Conservation (phyloP, 1,140 invertebrate species). For the Trachymyrmex cornetzi region DNA sequence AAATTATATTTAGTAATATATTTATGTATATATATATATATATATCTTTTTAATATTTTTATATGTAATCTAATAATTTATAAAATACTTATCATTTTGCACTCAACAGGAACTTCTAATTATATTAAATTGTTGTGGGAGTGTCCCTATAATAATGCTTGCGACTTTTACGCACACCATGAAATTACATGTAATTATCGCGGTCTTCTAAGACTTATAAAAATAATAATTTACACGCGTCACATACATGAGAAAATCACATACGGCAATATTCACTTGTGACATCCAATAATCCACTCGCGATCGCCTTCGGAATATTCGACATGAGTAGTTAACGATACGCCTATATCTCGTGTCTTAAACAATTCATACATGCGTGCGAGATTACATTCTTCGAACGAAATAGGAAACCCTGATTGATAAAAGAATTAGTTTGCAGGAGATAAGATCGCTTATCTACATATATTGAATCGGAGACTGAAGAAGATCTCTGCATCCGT, state of each 20-base stretch:
- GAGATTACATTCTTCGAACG: constrained; percentile 58
- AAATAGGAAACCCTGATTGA: constrained; percentile 58
- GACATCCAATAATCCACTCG: neutral
- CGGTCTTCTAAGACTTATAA: neutral
- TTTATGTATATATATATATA: neutral
- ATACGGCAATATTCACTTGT: neutral
- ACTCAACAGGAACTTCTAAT: neutral
- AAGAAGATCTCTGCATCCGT: constrained; percentile 61
- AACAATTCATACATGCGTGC: neutral
- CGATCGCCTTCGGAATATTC: constrained; percentile 16
- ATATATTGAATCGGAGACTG: constrained; percentile 63
- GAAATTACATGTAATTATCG: constrained; percentile 6
- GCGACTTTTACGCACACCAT: neutral
- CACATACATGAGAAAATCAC: neutral
- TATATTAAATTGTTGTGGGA: neutral
- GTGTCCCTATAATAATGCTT: neutral
- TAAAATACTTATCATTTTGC: neutral
- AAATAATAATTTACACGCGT: neutral
- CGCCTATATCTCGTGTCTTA: constrained; percentile 20
- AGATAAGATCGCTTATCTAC: constrained; percentile 70
- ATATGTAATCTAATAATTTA: neutral
- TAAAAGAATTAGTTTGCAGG: constrained; percentile 63
- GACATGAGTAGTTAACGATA: constrained; percentile 29
- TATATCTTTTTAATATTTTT: neutral
- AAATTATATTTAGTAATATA: neutral